Base-by-base conservation (phyloP, 2,113 vertebrate species). In the Thinocorus orbignyianus region DNA sequence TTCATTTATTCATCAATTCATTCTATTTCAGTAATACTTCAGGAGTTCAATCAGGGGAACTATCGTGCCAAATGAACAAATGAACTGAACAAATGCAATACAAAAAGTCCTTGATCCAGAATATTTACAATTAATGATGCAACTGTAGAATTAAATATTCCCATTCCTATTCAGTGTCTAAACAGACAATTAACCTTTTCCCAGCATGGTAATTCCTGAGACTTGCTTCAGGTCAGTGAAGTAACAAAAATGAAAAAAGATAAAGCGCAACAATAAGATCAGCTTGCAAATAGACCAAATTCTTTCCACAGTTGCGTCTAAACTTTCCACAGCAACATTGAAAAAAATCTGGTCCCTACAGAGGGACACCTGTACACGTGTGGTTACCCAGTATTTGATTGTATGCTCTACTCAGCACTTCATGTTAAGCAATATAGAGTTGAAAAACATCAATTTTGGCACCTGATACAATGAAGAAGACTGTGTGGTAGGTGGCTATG, bases 1-100 rank as follows among this genome's bases (percentile, higher is more conserved):
- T 93, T 93, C 73, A 96, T 95, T 69, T 95, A 93, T 95, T 92
- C 88, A 90, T 88, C 51, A 58, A 33, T 60, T 95, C 68, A 60
- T 94, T 85, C 79, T 81, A 78, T 85, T 92, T 91, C 51, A 55
- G 70, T 83, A 93, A 82, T 66, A 86, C 11, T 70, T 94, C 55
- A 80, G 72, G 37, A 86, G 13, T 26, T 80, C 81, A 90, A 46
- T 90, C 71, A 93, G 33, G 20, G 35, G 17, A 77, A 46, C n/a
- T 86, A 95, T 87, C 80, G 68, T 88, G 48, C 37, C 54, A 49
- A 26, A 28, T 25, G 71, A 79, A 93, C 23, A 94, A 96, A 71
- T 86, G 30, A 61, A n/a, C n/a, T 25, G 71, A 79, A 93, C 23
- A 94, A 96, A 71, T 86, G 30, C 57, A 90, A 95, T 81, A 20